These are phyloP conservation scores for Noturus placidus DNA, from an alignment of 2,113 vertebrate species.

Conservation along the genomic window DNA sequence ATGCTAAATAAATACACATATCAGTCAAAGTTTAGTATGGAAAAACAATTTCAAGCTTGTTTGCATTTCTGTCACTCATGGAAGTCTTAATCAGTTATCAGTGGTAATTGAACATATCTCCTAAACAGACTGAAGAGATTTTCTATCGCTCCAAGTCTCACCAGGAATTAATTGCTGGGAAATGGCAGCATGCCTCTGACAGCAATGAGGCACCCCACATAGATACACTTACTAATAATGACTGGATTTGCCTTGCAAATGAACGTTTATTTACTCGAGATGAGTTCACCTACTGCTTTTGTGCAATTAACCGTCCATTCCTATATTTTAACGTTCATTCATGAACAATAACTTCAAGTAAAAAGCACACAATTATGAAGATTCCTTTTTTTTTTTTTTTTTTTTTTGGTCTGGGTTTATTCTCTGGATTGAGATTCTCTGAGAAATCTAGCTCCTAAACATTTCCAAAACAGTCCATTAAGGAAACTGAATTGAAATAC, in stretches of 20 bases:
- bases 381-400: not conserved
- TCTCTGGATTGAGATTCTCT: not conserved
- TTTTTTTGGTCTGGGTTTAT: not conserved
- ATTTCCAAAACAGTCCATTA: not conserved
- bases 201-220: conserved; percentile 45
- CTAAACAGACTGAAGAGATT: conserved; percentile 20
- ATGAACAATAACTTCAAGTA: not conserved
- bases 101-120: conserved; percentile 49
- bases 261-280: conserved; percentile 24
- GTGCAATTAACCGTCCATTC: conserved; percentile 9
- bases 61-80: not conserved
- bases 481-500: no score
- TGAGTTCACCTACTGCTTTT: conserved; percentile 50
- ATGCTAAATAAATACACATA: not conserved
- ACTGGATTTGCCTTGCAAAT: conserved; percentile 49
- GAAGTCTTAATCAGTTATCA: conserved; percentile 56
- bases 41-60: not conserved
- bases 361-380: not conserved
- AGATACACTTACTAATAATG: conserved; percentile 51
- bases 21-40: not conserved
- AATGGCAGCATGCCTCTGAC: conserved; percentile 46
- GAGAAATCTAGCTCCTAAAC: not conserved
- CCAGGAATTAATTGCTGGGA: conserved; percentile 55
- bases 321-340: conserved; percentile 5
- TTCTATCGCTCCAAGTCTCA: conserved; percentile 34